Evolutionary conservation across 2,113 vertebrate species (phyloP).

Genomic region (Malurus alboscapulatus): DNA sequence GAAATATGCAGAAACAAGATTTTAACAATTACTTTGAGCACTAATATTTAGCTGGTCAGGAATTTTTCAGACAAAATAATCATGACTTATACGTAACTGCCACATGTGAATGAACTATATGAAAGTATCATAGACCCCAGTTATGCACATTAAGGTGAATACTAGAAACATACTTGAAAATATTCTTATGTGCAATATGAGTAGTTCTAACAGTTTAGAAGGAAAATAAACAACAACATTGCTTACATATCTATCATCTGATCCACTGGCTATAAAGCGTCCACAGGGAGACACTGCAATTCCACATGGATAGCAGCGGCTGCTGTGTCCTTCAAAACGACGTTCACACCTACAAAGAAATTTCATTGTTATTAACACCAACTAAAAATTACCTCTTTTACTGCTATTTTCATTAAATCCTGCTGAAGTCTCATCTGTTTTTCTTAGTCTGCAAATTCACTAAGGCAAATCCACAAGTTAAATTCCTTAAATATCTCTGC

Average conservation of each 20-base stretch:
- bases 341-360: constrained; percentile 79
- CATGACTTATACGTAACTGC: not conserved
- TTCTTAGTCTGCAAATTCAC: not conserved
- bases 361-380: not conserved
- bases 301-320: constrained; percentile 76
- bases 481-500: not conserved
- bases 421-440: not conserved
- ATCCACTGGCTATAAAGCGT: constrained; percentile 81
- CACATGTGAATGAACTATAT: not conserved
- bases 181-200: not conserved
- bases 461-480: not conserved
- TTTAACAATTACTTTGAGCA: not conserved
- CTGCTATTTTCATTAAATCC: not conserved
- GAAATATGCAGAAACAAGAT: not conserved
- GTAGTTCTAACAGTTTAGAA: not conserved
- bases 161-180: not conserved
- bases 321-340: constrained; percentile 81
- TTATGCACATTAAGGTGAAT: not conserved
- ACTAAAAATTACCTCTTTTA: not conserved
- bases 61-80: not conserved
- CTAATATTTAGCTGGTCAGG: not conserved
- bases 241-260: constrained; percentile 86
- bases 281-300: constrained; percentile 86
- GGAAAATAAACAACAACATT: not conserved
- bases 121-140: not conserved